Conservation (phyloP, 2,888 invertebrate genomes). For the Cremastinae sp. region DNA sequence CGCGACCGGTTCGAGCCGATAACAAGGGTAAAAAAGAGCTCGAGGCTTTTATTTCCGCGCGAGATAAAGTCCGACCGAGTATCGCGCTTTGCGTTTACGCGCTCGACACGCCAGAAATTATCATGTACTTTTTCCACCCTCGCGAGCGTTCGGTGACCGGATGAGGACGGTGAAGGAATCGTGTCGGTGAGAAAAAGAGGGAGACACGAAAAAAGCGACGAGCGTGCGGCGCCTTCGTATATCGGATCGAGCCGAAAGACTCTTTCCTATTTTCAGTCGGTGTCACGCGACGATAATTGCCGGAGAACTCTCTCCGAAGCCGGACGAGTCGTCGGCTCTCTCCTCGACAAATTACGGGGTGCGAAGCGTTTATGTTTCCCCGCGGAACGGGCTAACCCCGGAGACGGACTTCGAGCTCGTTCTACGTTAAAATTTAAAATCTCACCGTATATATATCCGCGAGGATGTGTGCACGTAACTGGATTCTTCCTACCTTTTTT, state of each 20-base stretch:
- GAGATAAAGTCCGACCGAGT: slow-evolving; percentile 26
- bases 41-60: neutral
- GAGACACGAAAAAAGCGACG: slow-evolving; percentile 33
- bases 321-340: slow-evolving; percentile 14
- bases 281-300: slow-evolving; percentile 42
- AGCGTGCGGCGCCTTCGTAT: slow-evolving; percentile 56
- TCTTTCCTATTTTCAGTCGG: slow-evolving; percentile 15
- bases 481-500: slow-evolving; percentile 1
- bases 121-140: slow-evolving; percentile 20
- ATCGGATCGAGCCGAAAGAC: slow-evolving; percentile 45
- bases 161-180: neutral
- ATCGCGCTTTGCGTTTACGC: slow-evolving; percentile 23
- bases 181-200: neutral
- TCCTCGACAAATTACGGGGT: slow-evolving; percentile 54
- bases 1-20: neutral
- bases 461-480: no score
- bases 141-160: slow-evolving; percentile 33
- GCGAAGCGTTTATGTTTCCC: slow-evolving; percentile 60
- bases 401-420: slow-evolving; percentile 14
- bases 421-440: neutral
- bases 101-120: slow-evolving; percentile 32
- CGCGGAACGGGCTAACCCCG: slow-evolving; percentile 31
- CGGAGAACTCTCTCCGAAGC: neutral
- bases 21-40: slow-evolving; percentile 13
- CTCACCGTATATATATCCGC: no score